phyloP scores from a whole-genome alignment of 2,888 invertebrate genomes.

The Drosophila antonietae region DNA sequence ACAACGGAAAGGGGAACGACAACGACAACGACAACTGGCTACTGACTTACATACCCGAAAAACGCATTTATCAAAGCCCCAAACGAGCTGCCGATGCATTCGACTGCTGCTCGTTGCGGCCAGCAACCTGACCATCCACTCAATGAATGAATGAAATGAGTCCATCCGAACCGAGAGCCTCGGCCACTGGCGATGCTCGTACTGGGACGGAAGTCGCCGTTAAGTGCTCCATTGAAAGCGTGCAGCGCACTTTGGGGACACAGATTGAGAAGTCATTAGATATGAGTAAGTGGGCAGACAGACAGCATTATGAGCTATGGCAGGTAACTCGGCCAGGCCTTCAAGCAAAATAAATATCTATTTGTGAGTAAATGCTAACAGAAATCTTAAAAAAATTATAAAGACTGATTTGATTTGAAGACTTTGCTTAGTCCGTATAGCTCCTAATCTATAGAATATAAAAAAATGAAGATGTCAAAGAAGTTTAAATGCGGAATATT shows the following conservation, averaged over 20 bases:
- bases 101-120: slow-evolving; percentile 2
- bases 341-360: neutral
- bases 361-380: too few species aligned
- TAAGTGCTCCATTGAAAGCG: slow-evolving; percentile 49
- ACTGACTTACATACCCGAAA: slow-evolving; percentile 80
- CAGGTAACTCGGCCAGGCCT: neutral
- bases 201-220: slow-evolving; percentile 53
- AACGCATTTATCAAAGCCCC: slow-evolving; percentile 78
- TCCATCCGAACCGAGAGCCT: slow-evolving; percentile 13
- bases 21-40: slow-evolving; percentile 63
- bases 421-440: too few species aligned
- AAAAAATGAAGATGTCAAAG: too few species aligned
- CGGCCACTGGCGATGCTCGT: slow-evolving; percentile 13
- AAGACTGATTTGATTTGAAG: too few species aligned
- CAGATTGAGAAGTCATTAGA: slow-evolving; percentile 81
- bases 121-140: slow-evolving; percentile 29
- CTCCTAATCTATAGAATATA: too few species aligned
- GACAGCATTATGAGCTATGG: slow-evolving; percentile 69
- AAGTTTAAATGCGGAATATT: too few species aligned
- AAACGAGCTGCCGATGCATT: slow-evolving; percentile 50
- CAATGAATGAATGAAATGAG: slow-evolving; percentile 64
- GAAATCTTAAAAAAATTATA: too few species aligned
- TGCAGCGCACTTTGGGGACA: slow-evolving; percentile 68
- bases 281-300: slow-evolving; percentile 55
- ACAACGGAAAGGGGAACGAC: slow-evolving; percentile 26